phyloP scores from a whole-genome alignment of 2,888 invertebrate genomes.

The Polydesmus complanatus region DNA sequence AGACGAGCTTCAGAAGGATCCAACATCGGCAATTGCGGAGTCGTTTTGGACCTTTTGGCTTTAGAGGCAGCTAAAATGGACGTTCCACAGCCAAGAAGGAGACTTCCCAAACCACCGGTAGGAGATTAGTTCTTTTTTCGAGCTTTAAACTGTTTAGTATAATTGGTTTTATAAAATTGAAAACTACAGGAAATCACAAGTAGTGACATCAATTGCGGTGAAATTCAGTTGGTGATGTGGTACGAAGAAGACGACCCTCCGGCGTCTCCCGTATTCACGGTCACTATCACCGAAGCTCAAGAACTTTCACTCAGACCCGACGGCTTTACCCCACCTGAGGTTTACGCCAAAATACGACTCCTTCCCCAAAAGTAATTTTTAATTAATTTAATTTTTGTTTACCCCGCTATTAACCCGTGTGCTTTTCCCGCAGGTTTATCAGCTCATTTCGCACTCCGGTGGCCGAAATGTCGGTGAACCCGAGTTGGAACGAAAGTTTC shows the following conservation, averaged over 20 bases:
- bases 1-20: background rate
- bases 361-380: constrained; percentile 53
- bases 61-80: constrained; percentile 59
- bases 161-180: too few relatives aligned
- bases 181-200: too few relatives aligned
- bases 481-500: constrained; percentile 83
- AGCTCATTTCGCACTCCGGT: constrained; percentile 47
- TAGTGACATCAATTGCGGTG: constrained; percentile 37
- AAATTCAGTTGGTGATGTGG: constrained; percentile 77
- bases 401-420: background rate
- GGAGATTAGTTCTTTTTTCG: constrained; percentile 28
- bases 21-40: background rate
- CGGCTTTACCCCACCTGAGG: constrained; percentile 58
- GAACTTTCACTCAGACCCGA: constrained; percentile 68
- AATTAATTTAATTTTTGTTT: background rate
- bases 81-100: constrained; percentile 62
- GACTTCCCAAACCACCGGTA: constrained; percentile 95
- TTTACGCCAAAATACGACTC: constrained; percentile 67
- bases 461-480: constrained; percentile 71
- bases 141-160: background rate
- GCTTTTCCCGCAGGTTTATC: constrained; percentile 21
- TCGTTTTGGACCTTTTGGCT: constrained; percentile 20
- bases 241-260: constrained; percentile 72
- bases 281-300: constrained; percentile 72
- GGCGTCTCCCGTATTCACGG: constrained; percentile 36